phyloP scores from a whole-genome alignment of 2,113 vertebrate species.

The Sciurus niger region DNA sequence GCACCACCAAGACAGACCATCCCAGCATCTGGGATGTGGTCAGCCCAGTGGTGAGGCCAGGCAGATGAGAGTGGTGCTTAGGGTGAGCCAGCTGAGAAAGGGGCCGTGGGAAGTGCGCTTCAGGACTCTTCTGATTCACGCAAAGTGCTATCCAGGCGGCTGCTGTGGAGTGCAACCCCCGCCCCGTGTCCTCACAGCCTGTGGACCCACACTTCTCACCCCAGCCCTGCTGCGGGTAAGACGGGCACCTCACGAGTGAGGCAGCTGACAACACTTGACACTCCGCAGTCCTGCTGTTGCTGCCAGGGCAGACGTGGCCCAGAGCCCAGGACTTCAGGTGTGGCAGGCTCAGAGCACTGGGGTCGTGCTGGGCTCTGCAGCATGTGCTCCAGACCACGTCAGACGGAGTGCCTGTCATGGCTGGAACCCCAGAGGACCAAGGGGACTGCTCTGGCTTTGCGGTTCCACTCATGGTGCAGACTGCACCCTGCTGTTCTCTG shows the following conservation, averaged over 20 bases:
- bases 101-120: background rate
- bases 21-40: accelerated
- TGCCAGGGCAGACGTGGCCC: background rate
- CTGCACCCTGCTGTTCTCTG: too few relatives aligned
- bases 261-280: too few relatives aligned
- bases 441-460: too few relatives aligned
- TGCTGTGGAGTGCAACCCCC: background rate
- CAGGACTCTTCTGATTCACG: too few relatives aligned
- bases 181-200: background rate
- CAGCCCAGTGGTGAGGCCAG: background rate
- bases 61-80: background rate
- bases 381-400: background rate
- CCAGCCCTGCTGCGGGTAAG: background rate
- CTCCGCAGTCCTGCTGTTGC: background rate
- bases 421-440: too few relatives aligned
- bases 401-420: too few relatives aligned
- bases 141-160: too few relatives aligned
- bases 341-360: background rate
- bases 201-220: too few relatives aligned
- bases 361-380: background rate
- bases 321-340: background rate
- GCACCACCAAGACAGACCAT: background rate
- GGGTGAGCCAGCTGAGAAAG: background rate
- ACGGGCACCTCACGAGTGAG: too few relatives aligned
- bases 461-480: too few relatives aligned